Evolutionary conservation across 2,888 invertebrate species (phyloP), one percentile per base, ranked within the genome.

Genomic region (Lasioglossum leucozonium): DNA sequence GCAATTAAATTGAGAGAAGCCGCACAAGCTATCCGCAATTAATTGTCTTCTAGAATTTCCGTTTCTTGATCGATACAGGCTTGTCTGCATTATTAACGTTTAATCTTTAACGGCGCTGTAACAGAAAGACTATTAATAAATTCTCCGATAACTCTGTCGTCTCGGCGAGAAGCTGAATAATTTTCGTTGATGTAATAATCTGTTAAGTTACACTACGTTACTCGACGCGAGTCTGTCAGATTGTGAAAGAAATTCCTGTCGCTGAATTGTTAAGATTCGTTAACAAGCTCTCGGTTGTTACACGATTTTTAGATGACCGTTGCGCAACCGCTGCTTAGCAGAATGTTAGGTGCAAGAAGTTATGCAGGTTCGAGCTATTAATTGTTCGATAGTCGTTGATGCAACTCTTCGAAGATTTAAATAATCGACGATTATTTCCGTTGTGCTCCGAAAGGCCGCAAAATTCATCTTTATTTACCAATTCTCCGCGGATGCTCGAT

Each of bases 181-280:
- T 58, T 58, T 58, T 58, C 26, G 62, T 62, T 16, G 30, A 51
- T 51, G 51, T 22, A 62, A 62, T 16, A 62, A 62, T 62, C 30
- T 30, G 51, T 51, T n/a, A 51, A n/a, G 51, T n/a, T 51, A 10
- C 8, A 4, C 51, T 51, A 22, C 1, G 22, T 51, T 51, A 10
- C 51, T 10, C 51, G 1, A 51, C 10, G n/a, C n/a, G 22, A n/a
- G n/a, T n/a, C n/a, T 3, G 51, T n/a, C 51, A 10, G 51, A 51
- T 51, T 51, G 51, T 51, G 62, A 62, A 62, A 26, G 62, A 62
- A 62, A 62, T 62, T 62, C 62, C 62, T 30, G 30, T 62, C 30
- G 0, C 16, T 6, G 62, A 51, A 51, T n/a, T n/a, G 51, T 51
- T 51, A n/a, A 51, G 10, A 51, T 51, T 51, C n/a, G n/a, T 51